Conservation (phyloP, 1,140 invertebrate species). For the Nebria ingens region DNA sequence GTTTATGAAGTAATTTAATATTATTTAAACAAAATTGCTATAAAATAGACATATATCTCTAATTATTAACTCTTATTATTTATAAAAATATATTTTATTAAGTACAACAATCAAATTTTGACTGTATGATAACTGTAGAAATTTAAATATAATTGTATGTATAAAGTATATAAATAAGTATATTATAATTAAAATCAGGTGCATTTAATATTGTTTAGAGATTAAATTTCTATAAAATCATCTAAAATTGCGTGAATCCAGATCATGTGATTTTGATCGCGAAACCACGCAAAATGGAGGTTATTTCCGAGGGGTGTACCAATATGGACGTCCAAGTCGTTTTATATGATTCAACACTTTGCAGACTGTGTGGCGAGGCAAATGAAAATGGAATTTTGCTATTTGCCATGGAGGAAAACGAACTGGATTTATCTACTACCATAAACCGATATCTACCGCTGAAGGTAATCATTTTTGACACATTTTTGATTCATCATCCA, state of each 20-base stretch:
- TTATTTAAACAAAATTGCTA: no score
- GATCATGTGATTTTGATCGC: slow-evolving; percentile 7
- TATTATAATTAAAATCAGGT: not conserved
- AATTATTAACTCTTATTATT: no score
- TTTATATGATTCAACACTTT: slow-evolving; percentile 47
- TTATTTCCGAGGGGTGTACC: no score
- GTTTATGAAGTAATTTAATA: no score
- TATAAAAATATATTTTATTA: no score
- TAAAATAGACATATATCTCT: no score
- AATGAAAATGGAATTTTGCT: slow-evolving; percentile 55
- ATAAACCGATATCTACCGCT: slow-evolving; percentile 61
- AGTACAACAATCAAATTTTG: no score
- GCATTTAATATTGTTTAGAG: no score
- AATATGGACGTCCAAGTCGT: slow-evolving; percentile 21
- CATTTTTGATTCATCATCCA: slow-evolving; percentile 33
- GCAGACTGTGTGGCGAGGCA: slow-evolving; percentile 59
- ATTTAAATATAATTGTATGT: no score
- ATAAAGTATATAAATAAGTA: not conserved
- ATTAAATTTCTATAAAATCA: no score
- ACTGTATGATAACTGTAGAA: no score
- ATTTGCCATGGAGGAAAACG: slow-evolving; percentile 44
- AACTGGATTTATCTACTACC: slow-evolving; percentile 47
- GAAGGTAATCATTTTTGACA: slow-evolving; percentile 42
- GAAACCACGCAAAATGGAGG: no score
- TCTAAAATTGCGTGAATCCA: not conserved